Percentiles rank a stretch among this genome's conserved stretches.
Evolutionary conservation across 53 echinoderm and acorn worm genomes (phyloP).

Genomic region (Patiria pectinifera): DNA sequence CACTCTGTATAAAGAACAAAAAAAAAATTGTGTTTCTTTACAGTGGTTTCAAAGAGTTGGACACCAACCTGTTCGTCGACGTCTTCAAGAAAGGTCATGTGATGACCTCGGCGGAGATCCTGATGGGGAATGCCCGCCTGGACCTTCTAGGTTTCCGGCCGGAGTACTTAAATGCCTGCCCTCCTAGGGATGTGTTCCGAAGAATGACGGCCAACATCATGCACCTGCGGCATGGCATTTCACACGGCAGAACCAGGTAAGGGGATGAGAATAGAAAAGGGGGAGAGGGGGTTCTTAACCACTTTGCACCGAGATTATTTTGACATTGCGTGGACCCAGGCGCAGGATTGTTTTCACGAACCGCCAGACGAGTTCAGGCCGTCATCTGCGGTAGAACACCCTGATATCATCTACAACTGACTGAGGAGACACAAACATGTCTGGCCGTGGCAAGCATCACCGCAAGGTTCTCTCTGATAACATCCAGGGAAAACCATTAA

Average conservation of each 20-base stretch:
- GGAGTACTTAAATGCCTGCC: constrained; percentile 36
- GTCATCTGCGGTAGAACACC: too few species aligned
- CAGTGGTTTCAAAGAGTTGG: constrained; percentile 54
- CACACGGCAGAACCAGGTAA: not conserved
- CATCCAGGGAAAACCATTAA: too few species aligned
- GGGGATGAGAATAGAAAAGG: too few species aligned
- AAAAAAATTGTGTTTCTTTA: not conserved
- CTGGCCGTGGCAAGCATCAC: too few species aligned
- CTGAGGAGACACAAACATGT: too few species aligned
- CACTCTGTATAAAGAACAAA: not conserved
- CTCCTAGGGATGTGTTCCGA: constrained; percentile 55
- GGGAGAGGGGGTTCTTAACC: too few species aligned
- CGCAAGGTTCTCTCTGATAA: too few species aligned
- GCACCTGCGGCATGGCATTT: constrained; percentile 2
- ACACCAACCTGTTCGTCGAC: constrained; percentile 65
- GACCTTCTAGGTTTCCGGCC: not conserved
- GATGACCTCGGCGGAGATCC: constrained; percentile 28
- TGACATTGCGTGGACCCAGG: too few species aligned
- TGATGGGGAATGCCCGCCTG: not conserved
- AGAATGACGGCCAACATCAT: constrained; percentile 68
- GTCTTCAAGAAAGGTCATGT: constrained; percentile 63
- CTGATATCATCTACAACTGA: too few species aligned
- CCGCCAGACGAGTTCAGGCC: too few species aligned
- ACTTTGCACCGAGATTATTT: too few species aligned
- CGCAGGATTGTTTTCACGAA: too few species aligned